Percentiles rank a stretch among this genome's conserved stretches.
These are phyloP conservation scores for Ochlodes sylvanus DNA, from an alignment of 2,888 invertebrate species.

Conservation along the genomic window DNA sequence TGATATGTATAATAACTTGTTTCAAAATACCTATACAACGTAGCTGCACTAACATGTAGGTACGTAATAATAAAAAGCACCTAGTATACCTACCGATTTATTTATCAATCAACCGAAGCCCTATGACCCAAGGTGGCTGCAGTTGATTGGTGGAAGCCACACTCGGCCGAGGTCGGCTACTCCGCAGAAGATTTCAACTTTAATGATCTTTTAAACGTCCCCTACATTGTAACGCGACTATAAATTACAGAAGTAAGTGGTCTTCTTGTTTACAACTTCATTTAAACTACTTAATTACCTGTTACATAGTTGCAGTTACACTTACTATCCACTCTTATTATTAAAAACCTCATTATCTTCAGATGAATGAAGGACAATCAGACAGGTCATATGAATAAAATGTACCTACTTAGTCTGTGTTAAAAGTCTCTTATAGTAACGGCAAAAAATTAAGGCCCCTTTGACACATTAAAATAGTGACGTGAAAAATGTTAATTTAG, in stretches of 20 bases:
- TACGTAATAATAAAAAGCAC: too few species aligned
- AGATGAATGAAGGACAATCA: too few species aligned
- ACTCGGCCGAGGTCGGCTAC: slow-evolving; percentile 40
- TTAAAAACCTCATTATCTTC: neutral
- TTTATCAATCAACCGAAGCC: neutral
- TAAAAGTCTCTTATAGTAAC: too few species aligned
- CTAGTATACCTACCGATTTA: too few species aligned
- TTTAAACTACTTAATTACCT: slow-evolving; percentile 3
- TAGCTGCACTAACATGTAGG: too few species aligned
- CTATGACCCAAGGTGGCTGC: slow-evolving; percentile 33
- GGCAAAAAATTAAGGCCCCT: too few species aligned
- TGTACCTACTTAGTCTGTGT: too few species aligned
- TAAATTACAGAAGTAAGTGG: slow-evolving; percentile 24
- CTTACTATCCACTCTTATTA: neutral
- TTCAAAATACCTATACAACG: too few species aligned
- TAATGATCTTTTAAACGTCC: slow-evolving; percentile 43
- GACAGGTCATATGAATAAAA: too few species aligned
- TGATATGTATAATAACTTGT: too few species aligned
- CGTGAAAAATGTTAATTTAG: too few species aligned
- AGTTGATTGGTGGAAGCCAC: slow-evolving; percentile 47
- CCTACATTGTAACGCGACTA: slow-evolving; percentile 36
- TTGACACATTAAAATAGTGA: too few species aligned
- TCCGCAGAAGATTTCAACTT: slow-evolving; percentile 29
- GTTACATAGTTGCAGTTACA: slow-evolving; percentile 2
- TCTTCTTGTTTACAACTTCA: slow-evolving; percentile 19